Evolutionary conservation across 2,797 vertebrate genomes (phyloP).

Genomic region (Sebastes oblongus): DNA sequence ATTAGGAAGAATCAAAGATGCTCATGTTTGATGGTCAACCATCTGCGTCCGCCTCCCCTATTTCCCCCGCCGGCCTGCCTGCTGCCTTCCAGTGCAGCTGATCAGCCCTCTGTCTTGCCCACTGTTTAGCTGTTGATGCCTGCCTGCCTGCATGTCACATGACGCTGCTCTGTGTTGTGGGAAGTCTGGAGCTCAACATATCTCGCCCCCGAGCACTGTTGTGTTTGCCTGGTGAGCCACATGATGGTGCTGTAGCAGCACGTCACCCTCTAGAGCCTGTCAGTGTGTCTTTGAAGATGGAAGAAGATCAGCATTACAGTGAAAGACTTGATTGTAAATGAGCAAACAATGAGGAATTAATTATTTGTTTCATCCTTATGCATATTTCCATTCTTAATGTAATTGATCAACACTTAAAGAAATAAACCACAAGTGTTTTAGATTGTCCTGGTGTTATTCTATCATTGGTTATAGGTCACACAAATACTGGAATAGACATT

Average conservation of each 20-base stretch:
- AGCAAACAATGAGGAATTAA: slow-evolving; percentile 34
- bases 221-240: slow-evolving; percentile 64
- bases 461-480: slow-evolving; percentile 4
- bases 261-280: slow-evolving; percentile 43
- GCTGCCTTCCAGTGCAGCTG: slow-evolving; percentile 57
- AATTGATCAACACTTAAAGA: neutral
- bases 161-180: slow-evolving; percentile 15
- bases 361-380: slow-evolving; percentile 14
- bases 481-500: slow-evolving; percentile 13
- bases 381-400: slow-evolving; percentile 16
- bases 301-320: slow-evolving; percentile 1
- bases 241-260: slow-evolving; percentile 82
- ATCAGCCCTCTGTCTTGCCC: slow-evolving; percentile 50
- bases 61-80: slow-evolving; percentile 14
- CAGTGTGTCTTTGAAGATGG: slow-evolving; percentile 10
- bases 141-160: slow-evolving; percentile 30
- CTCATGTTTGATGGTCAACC: slow-evolving; percentile 80
- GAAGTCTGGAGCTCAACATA: neutral
- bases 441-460: neutral
- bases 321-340: slow-evolving; percentile 28
- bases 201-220: neutral
- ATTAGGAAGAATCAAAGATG: slow-evolving; percentile 80
- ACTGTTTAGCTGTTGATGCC: slow-evolving; percentile 39
- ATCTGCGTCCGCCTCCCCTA: slow-evolving; percentile 71
- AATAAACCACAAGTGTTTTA: slow-evolving; percentile 17